Conservation (phyloP, 1,140 invertebrate species). For the Nilaparvata lugens region DNA sequence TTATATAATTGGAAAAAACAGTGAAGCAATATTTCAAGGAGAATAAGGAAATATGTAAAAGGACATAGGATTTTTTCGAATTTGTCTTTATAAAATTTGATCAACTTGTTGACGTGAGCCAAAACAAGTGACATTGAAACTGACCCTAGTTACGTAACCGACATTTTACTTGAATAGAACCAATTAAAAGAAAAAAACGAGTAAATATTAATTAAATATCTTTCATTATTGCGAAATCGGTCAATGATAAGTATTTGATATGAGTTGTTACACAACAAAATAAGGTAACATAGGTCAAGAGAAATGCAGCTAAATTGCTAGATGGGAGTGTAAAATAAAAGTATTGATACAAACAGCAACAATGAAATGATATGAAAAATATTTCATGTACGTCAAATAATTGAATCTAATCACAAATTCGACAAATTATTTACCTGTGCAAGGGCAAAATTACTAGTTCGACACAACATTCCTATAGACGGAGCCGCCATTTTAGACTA, state of each 20-base stretch:
- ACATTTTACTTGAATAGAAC: too few species aligned
- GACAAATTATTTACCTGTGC: conserved; percentile 8
- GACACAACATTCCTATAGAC: conserved; percentile 10
- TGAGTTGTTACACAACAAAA: conserved; percentile 3
- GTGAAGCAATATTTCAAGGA: too few species aligned
- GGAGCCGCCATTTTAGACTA: conserved; percentile 5
- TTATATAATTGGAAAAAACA: too few species aligned
- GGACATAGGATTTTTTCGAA: too few species aligned
- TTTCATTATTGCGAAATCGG: too few species aligned
- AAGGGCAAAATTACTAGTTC: conserved; percentile 4
- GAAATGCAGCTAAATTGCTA: not conserved
- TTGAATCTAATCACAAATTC: not conserved
- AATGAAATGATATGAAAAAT: not conserved
- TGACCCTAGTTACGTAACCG: too few species aligned
- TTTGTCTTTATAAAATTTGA: too few species aligned
- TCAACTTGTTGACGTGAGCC: too few species aligned
- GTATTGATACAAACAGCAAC: not conserved
- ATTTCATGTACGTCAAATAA: not conserved
- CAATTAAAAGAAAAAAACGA: too few species aligned
- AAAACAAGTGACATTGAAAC: too few species aligned
- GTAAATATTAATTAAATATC: too few species aligned
- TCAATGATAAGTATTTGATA: not conserved
- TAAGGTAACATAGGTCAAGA: not conserved
- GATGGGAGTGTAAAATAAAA: not conserved
- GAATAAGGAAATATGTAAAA: too few species aligned